phyloP scores from a whole-genome alignment of 1,140 invertebrate species.

The Carcinoscorpius rotundicauda region DNA sequence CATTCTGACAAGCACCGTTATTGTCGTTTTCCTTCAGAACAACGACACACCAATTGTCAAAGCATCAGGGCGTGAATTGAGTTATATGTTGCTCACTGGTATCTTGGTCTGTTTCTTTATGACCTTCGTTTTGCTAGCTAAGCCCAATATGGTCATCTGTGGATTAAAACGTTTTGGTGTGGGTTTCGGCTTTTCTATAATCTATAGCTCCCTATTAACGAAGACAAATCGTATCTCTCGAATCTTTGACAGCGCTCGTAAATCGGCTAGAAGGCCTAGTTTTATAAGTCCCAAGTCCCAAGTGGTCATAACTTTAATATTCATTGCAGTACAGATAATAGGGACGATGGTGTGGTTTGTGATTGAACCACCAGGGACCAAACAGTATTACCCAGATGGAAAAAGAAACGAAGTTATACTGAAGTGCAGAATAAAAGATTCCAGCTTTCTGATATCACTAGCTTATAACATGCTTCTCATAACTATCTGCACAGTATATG shows the following conservation, averaged over 20 bases:
- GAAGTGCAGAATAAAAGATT: conserved; percentile 46
- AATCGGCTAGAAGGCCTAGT: conserved; percentile 49
- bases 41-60: conserved; percentile 39
- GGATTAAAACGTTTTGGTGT: conserved; percentile 43
- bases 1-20: conserved; percentile 38
- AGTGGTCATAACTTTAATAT: conserved; percentile 48
- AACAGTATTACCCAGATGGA: conserved; percentile 39
- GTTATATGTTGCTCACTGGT: conserved; percentile 42
- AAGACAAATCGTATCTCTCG: conserved; percentile 50
- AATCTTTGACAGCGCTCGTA: conserved; percentile 48
- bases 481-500: conserved; percentile 48
- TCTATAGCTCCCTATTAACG: conserved; percentile 47
- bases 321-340: conserved; percentile 45
- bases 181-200: conserved; percentile 46
- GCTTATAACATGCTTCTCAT: conserved; percentile 50
- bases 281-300: conserved; percentile 65
- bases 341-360: conserved; percentile 43
- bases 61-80: conserved; percentile 45
- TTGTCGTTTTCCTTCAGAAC: conserved; percentile 34
- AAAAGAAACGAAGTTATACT: conserved; percentile 39
- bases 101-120: conserved; percentile 39
- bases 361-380: conserved; percentile 42
- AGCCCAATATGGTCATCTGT: conserved; percentile 40
- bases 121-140: conserved; percentile 40
- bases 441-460: conserved; percentile 47